Evolutionary conservation across 2,888 invertebrate genomes (phyloP), one percentile per base, ranked within the genome.

Genomic region (Eristalis pertinax): DNA sequence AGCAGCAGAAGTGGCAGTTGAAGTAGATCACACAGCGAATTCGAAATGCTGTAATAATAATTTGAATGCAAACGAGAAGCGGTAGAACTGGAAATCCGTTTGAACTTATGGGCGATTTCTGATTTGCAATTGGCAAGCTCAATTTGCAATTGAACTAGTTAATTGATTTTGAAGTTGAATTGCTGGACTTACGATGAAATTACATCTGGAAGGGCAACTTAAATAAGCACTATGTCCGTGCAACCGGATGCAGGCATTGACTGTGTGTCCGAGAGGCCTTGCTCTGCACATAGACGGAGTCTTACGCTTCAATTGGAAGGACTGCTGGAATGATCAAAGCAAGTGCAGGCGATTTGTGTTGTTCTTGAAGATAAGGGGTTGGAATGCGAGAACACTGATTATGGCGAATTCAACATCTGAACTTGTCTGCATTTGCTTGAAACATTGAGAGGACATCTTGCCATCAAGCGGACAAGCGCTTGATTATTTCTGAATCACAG

Each of bases 141-240:
- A 50, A 19, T 50, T 50, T 5, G 50, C n/a, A 50, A 19, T 19
- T 19, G 50, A 50, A 50, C 50, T 50, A 50, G 50, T 50, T 50
- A 50, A 50, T 50, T 50, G 50, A 50, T 50, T 50, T 50, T 50
- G 50, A 50, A 50, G 50, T 50, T 50, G 50, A 50, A 50, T 50
- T 50, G 50, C 50, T 50, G 8, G 50, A 50, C 19, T 50, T 22
- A 50, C 19, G 50, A 50, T 19, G 50, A 50, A 50, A 50, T 50
- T 50, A 19, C 50, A 19, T 50, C 50, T 50, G 50, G 50, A 19
- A 50, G 19, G 50, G 50, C 19, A 19, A 43, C 15, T 43, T 43
- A 15, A 43, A 19, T 43, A n/a, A 43, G 41, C n/a, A n/a, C 43
- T 4, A n/a, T 4, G n/a, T n/a, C 15, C n/a, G 43, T 19, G 43